Evolutionary conservation across 2,113 vertebrate species (phyloP).

Genomic region (Eira barbara): DNA sequence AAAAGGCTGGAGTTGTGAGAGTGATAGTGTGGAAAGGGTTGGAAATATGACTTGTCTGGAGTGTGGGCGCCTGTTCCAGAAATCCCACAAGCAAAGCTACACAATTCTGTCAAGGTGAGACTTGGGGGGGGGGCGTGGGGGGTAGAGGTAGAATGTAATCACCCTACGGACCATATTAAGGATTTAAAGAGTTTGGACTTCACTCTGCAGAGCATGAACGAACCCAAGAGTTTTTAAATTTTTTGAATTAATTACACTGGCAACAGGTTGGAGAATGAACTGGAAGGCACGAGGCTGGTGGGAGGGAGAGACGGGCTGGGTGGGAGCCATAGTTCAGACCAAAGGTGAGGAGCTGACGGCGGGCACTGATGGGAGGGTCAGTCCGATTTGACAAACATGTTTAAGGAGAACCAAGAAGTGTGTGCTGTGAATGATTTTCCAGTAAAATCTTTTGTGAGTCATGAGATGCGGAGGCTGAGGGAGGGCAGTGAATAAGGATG

Average conservation of each 20-base stretch:
- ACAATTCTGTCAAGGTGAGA: neutral
- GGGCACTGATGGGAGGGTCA: rapidly evolving
- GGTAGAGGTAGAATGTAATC: neutral
- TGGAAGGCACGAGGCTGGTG: rapidly evolving
- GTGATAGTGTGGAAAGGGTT: rapidly evolving
- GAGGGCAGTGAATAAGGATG: neutral
- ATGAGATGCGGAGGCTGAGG: slow-evolving; percentile 24
- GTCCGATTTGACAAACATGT: neutral
- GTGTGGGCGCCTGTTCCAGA: neutral
- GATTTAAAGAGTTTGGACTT: neutral
- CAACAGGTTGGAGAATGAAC: neutral
- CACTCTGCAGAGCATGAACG: neutral
- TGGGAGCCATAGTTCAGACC: neutral
- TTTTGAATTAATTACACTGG: neutral
- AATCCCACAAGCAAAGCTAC: neutral
- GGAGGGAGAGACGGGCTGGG: neutral
- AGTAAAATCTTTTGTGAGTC: slow-evolving; percentile 47
- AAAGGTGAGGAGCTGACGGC: neutral
- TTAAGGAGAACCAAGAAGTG: neutral
- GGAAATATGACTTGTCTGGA: neutral
- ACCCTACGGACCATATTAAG: neutral
- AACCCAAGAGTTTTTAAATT: neutral
- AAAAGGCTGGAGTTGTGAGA: neutral
- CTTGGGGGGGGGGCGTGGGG: neutral
- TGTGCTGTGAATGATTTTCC: neutral